Conservation (phyloP, 2,797 vertebrate genomes). For the Sternotherus odoratus region DNA sequence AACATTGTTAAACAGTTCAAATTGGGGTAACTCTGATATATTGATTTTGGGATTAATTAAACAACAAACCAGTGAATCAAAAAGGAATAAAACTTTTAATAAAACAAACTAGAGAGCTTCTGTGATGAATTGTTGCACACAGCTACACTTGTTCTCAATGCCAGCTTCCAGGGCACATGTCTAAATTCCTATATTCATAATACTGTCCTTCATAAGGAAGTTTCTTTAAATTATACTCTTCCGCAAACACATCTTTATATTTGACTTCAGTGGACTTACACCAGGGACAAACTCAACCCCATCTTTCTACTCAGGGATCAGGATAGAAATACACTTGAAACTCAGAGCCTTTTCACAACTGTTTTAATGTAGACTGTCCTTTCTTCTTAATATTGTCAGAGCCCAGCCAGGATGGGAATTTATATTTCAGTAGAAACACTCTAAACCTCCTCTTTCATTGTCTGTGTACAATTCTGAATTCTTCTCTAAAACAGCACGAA, state of each 20-base stretch:
- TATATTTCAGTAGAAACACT: background rate
- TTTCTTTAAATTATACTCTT: too few relatives aligned
- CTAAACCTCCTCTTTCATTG: background rate
- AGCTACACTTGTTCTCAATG: too few relatives aligned
- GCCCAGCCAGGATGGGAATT: background rate
- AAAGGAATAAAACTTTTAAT: too few relatives aligned
- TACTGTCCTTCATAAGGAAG: too few relatives aligned
- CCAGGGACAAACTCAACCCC: background rate
- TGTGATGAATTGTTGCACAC: too few relatives aligned
- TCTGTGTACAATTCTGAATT: background rate
- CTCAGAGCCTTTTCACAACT: background rate
- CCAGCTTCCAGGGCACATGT: too few relatives aligned
- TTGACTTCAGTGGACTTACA: accelerated
- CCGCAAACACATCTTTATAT: too few relatives aligned
- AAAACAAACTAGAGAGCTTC: too few relatives aligned
- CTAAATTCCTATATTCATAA: too few relatives aligned
- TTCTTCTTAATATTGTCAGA: background rate
- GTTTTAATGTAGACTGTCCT: background rate
- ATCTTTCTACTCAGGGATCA: background rate
- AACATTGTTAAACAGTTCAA: background rate
- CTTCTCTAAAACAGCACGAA: background rate
- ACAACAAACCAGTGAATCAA: too few relatives aligned
- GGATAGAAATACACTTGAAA: background rate
- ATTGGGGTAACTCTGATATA: background rate
- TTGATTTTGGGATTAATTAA: too few relatives aligned